A percentile compares a stretch with the other conserved stretches of the same genome.
phyloP scores from a whole-genome alignment of 53 echinoderm and acorn worm species.

The Stichopus horrens region DNA sequence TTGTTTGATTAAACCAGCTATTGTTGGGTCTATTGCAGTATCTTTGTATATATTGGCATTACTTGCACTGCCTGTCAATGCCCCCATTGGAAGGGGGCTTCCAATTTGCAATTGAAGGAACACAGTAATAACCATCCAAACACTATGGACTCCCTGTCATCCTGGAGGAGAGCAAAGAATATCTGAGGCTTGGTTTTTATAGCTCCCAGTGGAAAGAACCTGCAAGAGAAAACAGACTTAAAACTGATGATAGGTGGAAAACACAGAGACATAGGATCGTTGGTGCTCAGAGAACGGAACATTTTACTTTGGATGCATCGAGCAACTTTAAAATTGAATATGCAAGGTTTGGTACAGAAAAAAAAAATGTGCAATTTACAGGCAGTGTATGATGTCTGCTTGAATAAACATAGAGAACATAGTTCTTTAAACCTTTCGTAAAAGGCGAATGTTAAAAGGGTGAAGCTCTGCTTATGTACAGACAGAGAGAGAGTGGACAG shows the following conservation, averaged over 20 bases:
- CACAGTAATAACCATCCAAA: conserved; percentile 49
- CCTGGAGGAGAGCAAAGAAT: background rate
- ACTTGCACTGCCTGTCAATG: conserved; percentile 44
- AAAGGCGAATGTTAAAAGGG: background rate
- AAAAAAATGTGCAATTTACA: conserved; percentile 33
- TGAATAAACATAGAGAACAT: background rate
- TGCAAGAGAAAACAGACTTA: background rate
- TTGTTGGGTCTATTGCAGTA: conserved; percentile 27
- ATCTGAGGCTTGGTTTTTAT: background rate
- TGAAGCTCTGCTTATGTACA: background rate
- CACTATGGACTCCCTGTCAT: conserved; percentile 32
- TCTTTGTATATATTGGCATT: conserved; percentile 52
- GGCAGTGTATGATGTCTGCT: background rate
- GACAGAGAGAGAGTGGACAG: background rate
- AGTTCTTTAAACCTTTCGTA: background rate
- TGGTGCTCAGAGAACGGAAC: background rate
- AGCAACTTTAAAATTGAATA: conserved; percentile 1
- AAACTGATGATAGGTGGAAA: background rate
- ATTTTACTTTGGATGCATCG: background rate
- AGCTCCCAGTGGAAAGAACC: background rate
- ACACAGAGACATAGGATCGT: background rate
- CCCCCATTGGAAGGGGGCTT: background rate
- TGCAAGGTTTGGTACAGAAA: conserved; percentile 24
- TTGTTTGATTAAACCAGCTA: conserved; percentile 13
- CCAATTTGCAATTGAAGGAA: conserved; percentile 46